A percentile compares a stretch with the other conserved stretches of the same genome.
phyloP scores from a whole-genome alignment of 2,113 vertebrate genomes.

The Neotragus pygmaeus region DNA sequence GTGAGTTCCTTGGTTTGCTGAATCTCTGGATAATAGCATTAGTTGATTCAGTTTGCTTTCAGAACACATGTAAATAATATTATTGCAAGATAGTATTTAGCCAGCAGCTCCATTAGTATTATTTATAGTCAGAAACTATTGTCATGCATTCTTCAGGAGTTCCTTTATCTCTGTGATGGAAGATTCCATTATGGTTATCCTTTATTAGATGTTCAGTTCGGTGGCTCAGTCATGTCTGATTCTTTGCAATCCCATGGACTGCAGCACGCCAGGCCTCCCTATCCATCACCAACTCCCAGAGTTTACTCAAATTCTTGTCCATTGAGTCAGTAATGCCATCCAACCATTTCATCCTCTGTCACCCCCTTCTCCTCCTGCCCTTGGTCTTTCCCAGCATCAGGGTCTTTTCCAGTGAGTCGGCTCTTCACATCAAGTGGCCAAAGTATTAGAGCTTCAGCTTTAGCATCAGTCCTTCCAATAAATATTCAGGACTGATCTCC shows the following conservation, averaged over 20 bases:
- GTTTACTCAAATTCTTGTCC: neutral
- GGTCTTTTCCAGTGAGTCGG: neutral
- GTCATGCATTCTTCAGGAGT: neutral
- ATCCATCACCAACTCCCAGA: neutral
- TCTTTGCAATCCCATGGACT: neutral
- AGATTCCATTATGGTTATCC: neutral
- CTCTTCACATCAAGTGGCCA: neutral
- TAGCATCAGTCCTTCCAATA: neutral
- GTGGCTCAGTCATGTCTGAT: neutral
- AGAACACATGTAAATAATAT: neutral
- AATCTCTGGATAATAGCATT: neutral
- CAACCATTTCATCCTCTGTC: neutral
- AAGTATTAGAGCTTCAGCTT: neutral
- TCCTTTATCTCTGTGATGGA: neutral
- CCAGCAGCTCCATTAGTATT: neutral
- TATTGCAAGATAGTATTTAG: neutral
- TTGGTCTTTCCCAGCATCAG: neutral
- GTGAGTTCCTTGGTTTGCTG: neutral
- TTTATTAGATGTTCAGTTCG: neutral
- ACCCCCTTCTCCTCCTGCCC: neutral
- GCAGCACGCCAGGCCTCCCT: neutral
- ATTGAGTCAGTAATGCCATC: neutral
- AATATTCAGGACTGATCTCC: neutral
- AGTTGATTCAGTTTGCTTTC: neutral
- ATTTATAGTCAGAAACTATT: neutral